Evolutionary conservation across 2,888 invertebrate genomes (phyloP).

Genomic region (Leucozona laternaria): DNA sequence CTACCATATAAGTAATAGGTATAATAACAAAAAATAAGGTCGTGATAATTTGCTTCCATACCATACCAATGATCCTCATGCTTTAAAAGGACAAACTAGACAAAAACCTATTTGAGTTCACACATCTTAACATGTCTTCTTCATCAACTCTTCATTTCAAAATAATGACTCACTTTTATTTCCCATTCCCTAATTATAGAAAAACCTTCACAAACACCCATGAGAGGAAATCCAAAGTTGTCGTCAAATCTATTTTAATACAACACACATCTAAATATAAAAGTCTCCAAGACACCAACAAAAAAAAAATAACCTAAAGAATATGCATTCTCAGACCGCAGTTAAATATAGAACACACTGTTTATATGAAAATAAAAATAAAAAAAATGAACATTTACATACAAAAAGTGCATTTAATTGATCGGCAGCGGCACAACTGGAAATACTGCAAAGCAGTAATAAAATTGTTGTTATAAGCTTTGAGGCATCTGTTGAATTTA

Average conservation of each 20-base stretch:
- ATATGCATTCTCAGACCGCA: slow-evolving; percentile 1
- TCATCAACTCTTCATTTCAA: background rate
- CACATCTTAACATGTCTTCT: too few relatives aligned
- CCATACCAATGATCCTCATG: too few relatives aligned
- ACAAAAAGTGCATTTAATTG: slow-evolving; percentile 16
- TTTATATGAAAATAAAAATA: background rate
- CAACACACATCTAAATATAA: slow-evolving; percentile 8
- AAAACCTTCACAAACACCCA: slow-evolving; percentile 15
- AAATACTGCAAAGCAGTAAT: background rate
- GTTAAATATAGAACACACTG: slow-evolving; percentile 9
- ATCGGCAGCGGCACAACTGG: slow-evolving; percentile 4
- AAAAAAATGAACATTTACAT: background rate
- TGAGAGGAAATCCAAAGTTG: slow-evolving; percentile 16
- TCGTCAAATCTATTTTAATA: slow-evolving; percentile 16
- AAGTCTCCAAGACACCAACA: slow-evolving; percentile 8
- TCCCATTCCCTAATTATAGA: background rate
- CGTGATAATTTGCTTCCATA: too few relatives aligned
- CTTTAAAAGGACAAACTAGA: background rate
- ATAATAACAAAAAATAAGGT: too few relatives aligned
- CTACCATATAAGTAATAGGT: too few relatives aligned
- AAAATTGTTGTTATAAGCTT: background rate
- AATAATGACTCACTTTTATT: slow-evolving; percentile 2
- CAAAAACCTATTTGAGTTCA: too few relatives aligned
- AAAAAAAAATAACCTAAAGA: background rate
- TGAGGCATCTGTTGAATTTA: slow-evolving; percentile 18